phyloP scores from a whole-genome alignment of 1,140 invertebrate genomes.

The Helicoverpa armigera region DNA sequence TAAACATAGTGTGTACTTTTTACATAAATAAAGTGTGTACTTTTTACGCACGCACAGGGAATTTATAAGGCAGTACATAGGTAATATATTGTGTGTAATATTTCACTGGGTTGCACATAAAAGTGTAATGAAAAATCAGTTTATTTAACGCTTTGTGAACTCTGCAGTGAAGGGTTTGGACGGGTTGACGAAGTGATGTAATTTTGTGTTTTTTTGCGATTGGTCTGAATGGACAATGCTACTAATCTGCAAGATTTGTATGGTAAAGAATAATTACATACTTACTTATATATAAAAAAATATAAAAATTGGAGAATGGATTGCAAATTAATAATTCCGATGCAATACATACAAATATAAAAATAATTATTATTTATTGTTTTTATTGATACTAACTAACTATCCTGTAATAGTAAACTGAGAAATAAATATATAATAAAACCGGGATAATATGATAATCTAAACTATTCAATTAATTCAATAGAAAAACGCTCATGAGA shows the following conservation, averaged over 20 bases:
- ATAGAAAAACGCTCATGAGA: too few species aligned
- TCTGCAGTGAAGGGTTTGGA: constrained; percentile 1
- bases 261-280: too few species aligned
- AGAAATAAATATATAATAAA: too few species aligned
- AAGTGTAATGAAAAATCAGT: constrained; percentile 39
- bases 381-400: too few species aligned
- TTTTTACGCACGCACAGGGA: constrained; percentile 44
- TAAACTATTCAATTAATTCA: too few species aligned
- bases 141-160: constrained; percentile 31
- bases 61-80: constrained; percentile 40
- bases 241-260: background rate
- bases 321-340: too few species aligned
- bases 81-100: constrained; percentile 43
- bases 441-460: too few species aligned
- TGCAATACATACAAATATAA: too few species aligned
- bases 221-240: background rate
- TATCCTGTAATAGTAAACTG: too few species aligned
- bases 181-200: background rate
- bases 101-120: constrained; percentile 42
- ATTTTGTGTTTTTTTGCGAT: background rate
- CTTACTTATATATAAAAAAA: too few species aligned
- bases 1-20: constrained; percentile 46
- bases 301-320: too few species aligned
- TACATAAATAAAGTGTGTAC: constrained; percentile 44
- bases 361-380: too few species aligned